Evolutionary conservation across 2,113 vertebrate species (phyloP).

Genomic region (Apodemus speciosus): DNA sequence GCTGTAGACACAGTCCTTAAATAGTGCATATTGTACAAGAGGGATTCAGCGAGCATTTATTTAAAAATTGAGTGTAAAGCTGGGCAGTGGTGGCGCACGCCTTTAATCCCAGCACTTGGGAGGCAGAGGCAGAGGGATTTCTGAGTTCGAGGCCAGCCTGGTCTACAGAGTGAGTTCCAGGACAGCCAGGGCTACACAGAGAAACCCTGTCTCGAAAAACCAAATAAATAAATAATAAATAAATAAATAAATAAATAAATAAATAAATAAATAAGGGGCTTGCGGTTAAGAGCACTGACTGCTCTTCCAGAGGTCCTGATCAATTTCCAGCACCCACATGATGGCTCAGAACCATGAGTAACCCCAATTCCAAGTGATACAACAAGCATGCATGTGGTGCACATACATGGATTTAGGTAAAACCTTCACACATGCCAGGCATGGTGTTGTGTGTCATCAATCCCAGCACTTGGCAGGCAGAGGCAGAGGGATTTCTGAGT

Average conservation of each 20-base stretch:
- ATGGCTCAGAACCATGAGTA: not conserved
- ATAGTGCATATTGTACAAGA: not conserved
- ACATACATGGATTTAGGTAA: not conserved
- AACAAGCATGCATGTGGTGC: not conserved
- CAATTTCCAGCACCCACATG: not conserved
- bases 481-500: too few relatives aligned
- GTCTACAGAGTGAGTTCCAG: too few relatives aligned
- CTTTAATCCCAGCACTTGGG: too few relatives aligned
- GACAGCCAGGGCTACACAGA: too few relatives aligned
- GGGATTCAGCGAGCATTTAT: constrained; percentile 22
- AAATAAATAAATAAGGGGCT: too few relatives aligned
- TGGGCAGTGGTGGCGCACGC: too few relatives aligned
- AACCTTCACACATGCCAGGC: not conserved
- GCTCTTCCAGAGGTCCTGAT: not conserved
- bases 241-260: too few relatives aligned
- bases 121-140: too few relatives aligned
- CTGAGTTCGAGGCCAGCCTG: too few relatives aligned
- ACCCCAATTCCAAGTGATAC: not conserved
- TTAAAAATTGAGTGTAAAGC: not conserved
- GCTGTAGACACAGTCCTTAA: not conserved
- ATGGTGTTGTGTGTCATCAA: not conserved
- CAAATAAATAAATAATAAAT: too few relatives aligned
- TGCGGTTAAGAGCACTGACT: not conserved
- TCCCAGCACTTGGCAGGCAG: not conserved
- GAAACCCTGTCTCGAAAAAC: too few relatives aligned